A percentile compares a stretch with the other conserved stretches of the same genome.
Evolutionary conservation across 2,113 vertebrate genomes (phyloP).

Genomic region (Gasterosteus nipponicus): DNA sequence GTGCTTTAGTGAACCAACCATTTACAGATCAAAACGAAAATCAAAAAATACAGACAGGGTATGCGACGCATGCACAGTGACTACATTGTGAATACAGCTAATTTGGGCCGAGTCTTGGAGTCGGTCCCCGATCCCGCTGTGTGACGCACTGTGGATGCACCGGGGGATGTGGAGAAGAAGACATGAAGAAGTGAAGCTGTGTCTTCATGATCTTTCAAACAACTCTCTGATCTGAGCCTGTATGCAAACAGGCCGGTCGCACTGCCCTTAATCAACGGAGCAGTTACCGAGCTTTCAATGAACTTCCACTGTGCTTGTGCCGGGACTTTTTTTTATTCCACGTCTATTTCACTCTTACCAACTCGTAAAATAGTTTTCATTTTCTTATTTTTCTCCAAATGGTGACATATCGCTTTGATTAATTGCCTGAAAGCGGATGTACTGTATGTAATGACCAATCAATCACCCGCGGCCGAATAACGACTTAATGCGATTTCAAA

Average conservation of each 20-base stretch:
- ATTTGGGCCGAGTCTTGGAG: neutral
- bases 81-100: neutral
- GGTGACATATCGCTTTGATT: neutral
- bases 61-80: neutral
- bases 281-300: conserved; percentile 5
- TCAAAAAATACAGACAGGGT: neutral
- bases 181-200: neutral
- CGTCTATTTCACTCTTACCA: neutral
- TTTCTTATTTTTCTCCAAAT: neutral
- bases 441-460: neutral
- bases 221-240: neutral
- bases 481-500: neutral
- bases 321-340: neutral
- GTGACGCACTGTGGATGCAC: neutral
- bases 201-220: neutral
- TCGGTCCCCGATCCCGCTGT: neutral
- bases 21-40: neutral
- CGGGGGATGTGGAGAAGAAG: neutral
- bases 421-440: neutral
- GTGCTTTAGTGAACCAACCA: neutral
- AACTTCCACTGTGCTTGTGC: neutral
- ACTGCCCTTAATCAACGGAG: neutral
- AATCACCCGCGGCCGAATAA: neutral
- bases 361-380: neutral
- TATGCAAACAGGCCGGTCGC: neutral